Evolutionary conservation across 2,113 vertebrate genomes (phyloP).

Genomic region (Polypterus senegalus): DNA sequence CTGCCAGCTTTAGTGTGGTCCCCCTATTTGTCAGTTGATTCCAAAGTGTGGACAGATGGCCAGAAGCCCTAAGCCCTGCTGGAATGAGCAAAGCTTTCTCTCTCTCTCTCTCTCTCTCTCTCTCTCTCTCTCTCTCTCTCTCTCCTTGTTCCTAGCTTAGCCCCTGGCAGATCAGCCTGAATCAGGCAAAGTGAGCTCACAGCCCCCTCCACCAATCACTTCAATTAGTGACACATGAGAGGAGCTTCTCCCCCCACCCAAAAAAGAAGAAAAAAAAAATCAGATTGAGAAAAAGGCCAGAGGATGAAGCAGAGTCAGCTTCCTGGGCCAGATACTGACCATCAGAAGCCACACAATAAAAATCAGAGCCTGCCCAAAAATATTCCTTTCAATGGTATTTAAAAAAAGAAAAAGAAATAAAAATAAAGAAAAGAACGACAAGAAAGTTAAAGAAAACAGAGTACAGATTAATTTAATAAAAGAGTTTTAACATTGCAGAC

Average conservation of each 20-base stretch:
- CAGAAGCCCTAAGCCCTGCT: slow-evolving; percentile 26
- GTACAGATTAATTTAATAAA: too few relatives aligned
- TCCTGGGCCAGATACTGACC: slow-evolving; percentile 42
- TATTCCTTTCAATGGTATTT: too few relatives aligned
- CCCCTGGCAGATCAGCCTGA: slow-evolving; percentile 35
- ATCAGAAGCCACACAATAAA: slow-evolving; percentile 44
- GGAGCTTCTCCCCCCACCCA: slow-evolving; percentile 34
- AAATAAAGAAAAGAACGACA: too few relatives aligned
- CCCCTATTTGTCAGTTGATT: slow-evolving; percentile 21
- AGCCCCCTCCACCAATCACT: slow-evolving; percentile 38
- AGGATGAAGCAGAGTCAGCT: slow-evolving; percentile 39
- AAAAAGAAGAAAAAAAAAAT: slow-evolving; percentile 31
- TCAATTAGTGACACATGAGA: slow-evolving; percentile 55
- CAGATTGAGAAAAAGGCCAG: slow-evolving; percentile 45
- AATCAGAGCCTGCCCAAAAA: slow-evolving; percentile 9
- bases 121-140: not conserved
- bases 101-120: slow-evolving; percentile 1
- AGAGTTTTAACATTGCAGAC: too few relatives aligned
- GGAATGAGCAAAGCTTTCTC: slow-evolving; percentile 21
- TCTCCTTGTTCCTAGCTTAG: slow-evolving; percentile 18
- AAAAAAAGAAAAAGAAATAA: too few relatives aligned
- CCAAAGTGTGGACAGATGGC: slow-evolving; percentile 32
- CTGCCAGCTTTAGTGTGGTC: slow-evolving; percentile 5
- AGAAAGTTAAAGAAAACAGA: too few relatives aligned
- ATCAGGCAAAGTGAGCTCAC: slow-evolving; percentile 30